A percentile compares a stretch with the other conserved stretches of the same genome.
Evolutionary conservation across 2,888 invertebrate species (phyloP).

Genomic region (Cryptops parisi): DNA sequence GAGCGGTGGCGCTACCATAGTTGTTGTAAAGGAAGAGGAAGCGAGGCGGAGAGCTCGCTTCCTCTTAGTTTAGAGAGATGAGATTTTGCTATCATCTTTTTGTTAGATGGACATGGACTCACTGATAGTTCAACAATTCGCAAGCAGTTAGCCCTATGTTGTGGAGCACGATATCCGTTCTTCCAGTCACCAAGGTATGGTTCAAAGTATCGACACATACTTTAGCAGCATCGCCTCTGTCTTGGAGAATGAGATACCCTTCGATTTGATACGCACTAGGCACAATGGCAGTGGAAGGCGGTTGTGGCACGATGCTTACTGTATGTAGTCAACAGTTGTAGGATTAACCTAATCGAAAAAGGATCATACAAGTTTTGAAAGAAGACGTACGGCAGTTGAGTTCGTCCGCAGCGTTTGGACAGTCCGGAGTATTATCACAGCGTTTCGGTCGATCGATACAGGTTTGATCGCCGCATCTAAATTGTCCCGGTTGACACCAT

Average conservation of each 20-base stretch:
- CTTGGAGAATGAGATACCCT: conserved; percentile 74
- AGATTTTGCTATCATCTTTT: too few relatives aligned
- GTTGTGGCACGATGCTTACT: not conserved
- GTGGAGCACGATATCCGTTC: conserved; percentile 42
- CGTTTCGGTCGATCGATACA: conserved; percentile 42
- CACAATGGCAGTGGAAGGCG: not conserved
- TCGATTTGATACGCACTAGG: conserved; percentile 28
- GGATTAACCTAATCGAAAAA: too few relatives aligned
- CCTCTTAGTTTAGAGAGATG: too few relatives aligned
- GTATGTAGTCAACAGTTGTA: too few relatives aligned
- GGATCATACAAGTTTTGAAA: too few relatives aligned
- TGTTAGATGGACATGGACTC: conserved; percentile 18
- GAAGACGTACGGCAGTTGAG: conserved; percentile 68
- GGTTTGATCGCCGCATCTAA: conserved; percentile 59
- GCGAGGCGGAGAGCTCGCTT: too few relatives aligned
- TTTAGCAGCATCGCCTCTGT: conserved; percentile 64
- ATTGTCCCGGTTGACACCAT: conserved; percentile 46
- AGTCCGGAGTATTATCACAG: conserved; percentile 70
- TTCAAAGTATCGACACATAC: conserved; percentile 66
- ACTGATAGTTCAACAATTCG: conserved; percentile 60
- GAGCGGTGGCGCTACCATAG: too few relatives aligned
- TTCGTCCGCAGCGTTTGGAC: conserved; percentile 75
- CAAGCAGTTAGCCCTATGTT: conserved; percentile 66
- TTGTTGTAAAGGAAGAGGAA: too few relatives aligned
- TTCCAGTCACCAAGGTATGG: conserved; percentile 37